Evolutionary conservation across 2,797 vertebrate genomes (phyloP), one percentile per base, ranked within the genome.

Genomic region (Gila robusta): DNA sequence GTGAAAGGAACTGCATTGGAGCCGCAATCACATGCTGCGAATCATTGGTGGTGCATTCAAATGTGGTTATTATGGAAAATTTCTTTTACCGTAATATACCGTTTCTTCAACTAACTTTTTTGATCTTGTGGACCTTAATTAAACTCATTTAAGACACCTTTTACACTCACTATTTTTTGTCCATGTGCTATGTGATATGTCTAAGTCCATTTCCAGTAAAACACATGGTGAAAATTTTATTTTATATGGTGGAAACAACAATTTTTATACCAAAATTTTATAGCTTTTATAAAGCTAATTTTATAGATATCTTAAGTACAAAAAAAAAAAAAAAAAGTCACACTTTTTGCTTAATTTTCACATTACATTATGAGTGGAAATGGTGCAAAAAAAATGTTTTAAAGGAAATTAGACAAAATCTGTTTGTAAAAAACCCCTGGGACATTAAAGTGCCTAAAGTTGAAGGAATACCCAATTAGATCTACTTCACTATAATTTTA

Each of bases 1-100:
- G 93, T 94, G 92, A 95, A 91, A 93, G 91, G 93, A 93, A 79
- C 72, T 84, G 78, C 69, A 86, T 79, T 87, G 79, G 81, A 87
- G 81, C 88, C 82, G 87, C 83, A 87, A 82, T 89, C 90, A 89
- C 88, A 87, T 85, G 88, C 84, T 71, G 78, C 66, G 26, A 52
- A 81, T 73, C 71, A 81, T 47, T 62, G n/a, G 64, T 77, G 79
- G 70, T 35, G 82, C 41, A 81, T 87, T 88, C 74, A 85, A 83
- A 81, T 79, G 74, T 66, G 70, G 78, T 82, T 85, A 88, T 90
- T 88, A 88, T 62, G 54, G 35, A 62, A 2, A 10, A 62, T 78
- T 11, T 10, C 16, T 78, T 12, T 88, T 67, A 84, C 16, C 12
- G 0, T 71, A 56, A 87, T 86, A 84, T 73, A 81, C 52, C 44